Percentiles rank a stretch among this genome's conserved stretches.
phyloP scores from a whole-genome alignment of 2,797 vertebrate species.

The Pristis pectinata region DNA sequence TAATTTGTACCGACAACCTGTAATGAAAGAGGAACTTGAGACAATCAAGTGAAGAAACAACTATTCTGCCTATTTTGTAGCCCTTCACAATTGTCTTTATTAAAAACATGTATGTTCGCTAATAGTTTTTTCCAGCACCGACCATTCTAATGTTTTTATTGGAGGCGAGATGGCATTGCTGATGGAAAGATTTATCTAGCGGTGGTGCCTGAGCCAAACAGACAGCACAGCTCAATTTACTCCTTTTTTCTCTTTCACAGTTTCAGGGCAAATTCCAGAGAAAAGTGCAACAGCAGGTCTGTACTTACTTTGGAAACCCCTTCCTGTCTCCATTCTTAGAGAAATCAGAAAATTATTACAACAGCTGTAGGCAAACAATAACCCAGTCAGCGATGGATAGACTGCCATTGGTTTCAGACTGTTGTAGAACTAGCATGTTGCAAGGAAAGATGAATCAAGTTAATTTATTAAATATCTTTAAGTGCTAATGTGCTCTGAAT shows the following conservation, averaged over 20 bases:
- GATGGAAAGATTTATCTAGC: conserved; percentile 5
- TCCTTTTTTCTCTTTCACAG: not conserved
- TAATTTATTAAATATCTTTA: not conserved
- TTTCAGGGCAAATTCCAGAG: not conserved
- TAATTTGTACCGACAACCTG: too few species aligned
- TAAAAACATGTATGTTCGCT: not conserved
- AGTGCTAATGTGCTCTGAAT: not conserved
- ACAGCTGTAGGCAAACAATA: too few species aligned
- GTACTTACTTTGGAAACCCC: not conserved
- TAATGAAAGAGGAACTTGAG: not conserved
- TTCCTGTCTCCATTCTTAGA: not conserved
- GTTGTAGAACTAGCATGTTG: not conserved
- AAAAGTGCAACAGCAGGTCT: not conserved
- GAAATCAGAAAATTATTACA: not conserved
- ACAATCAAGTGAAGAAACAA: not conserved
- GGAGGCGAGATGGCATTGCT: not conserved
- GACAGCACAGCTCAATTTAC: not conserved
- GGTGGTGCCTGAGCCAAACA: not conserved
- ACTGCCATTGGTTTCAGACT: not conserved
- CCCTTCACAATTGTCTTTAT: not conserved
- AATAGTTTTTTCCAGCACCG: not conserved
- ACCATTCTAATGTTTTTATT: not conserved
- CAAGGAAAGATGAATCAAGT: not conserved
- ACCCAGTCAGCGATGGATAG: not conserved
- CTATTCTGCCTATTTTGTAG: not conserved